Base-by-base conservation (phyloP, 2,113 vertebrate species). In the Willisornis vidua region DNA sequence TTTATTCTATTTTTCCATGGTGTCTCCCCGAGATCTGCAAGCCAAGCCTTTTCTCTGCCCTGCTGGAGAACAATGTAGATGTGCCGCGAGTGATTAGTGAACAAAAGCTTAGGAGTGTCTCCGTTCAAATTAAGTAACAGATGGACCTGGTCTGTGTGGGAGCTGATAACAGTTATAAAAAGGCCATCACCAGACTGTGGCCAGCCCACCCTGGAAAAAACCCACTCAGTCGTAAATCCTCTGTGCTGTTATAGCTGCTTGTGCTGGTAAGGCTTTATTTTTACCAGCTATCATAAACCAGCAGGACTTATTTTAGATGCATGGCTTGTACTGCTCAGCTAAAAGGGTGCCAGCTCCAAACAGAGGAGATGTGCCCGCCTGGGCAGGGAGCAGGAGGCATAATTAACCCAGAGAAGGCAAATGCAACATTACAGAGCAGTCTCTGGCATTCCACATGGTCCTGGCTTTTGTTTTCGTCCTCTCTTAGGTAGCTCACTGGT, bases 151-250 rank as follows among this genome's bases (percentile, higher is more conserved):
- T 45, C 67, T 93, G 89, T 85, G 89, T 87, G 92, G 94, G 94
- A 95, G 91, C 89, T 84, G 94, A 95, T 96, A 94, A 94, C 4
- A 1, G 89, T 90, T 96, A 94, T 91, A 87, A 97, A 97, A 96
- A 96, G 91, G 77, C 85, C 68, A 94, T 89, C 89, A 90, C 71
- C 72, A 93, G 96, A 74, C 74, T 77, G 91, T 45, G 94, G 81
- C 83, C 92, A 83, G 79, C 73, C 84, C 93, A 95, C 83, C 90
- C 83, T 94, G 91, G 87, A 94, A 95, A 97, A 94, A 86, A 92
- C 75, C 73, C 87, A 95, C 88, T 85, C 79, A 28, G 66, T 75
- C 18, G 18, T 93, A 95, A 96, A 96, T 94, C 83, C 94, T 93
- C 85, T 39, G 75, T 31, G 87, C 89, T 77, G 63, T 78, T 85